A percentile compares a stretch with the other conserved stretches of the same genome.
Evolutionary conservation across 2,888 invertebrate species (phyloP).

Genomic region (Tetragonisca angustula): DNA sequence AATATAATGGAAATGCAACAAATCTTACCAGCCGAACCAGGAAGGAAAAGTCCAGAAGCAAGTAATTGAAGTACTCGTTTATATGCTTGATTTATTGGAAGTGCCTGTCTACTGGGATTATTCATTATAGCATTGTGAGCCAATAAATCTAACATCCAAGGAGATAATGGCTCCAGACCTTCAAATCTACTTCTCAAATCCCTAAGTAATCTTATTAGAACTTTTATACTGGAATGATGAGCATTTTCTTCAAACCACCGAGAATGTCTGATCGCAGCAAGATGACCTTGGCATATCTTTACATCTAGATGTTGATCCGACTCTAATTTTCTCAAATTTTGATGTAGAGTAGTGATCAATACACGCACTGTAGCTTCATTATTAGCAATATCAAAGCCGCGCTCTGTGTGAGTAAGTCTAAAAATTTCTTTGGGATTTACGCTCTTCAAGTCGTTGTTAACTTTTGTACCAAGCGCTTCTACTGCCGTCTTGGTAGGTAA

Average conservation of each 20-base stretch:
- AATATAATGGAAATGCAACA: neutral
- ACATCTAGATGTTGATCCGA: conserved; percentile 91
- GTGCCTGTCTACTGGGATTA: conserved; percentile 95
- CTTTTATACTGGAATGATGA: conserved; percentile 98
- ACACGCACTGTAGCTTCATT: conserved; percentile 94
- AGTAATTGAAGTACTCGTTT: conserved; percentile 94
- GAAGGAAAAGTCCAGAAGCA: conserved; percentile 97
- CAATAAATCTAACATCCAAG: conserved; percentile 98
- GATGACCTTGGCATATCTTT: conserved; percentile 88
- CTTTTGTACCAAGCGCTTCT: conserved; percentile 95
- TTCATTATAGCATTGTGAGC: conserved; percentile 99
- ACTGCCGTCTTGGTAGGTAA: conserved; percentile 98
- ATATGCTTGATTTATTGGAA: conserved; percentile 95
- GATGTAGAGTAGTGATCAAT: conserved; percentile 96
- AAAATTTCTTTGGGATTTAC: conserved; percentile 88
- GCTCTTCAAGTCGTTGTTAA: conserved; percentile 93
- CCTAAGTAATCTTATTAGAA: conserved; percentile 95
- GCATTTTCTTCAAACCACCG: conserved; percentile 99
- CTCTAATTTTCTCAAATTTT: conserved; percentile 96
- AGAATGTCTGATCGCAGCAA: conserved; percentile 97
- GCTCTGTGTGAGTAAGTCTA: conserved; percentile 86
- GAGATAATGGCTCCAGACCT: conserved; percentile 95
- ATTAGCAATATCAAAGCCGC: conserved; percentile 95
- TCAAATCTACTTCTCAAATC: conserved; percentile 96
- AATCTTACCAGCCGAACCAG: conserved; percentile 91